Percentiles rank a stretch among this genome's conserved stretches.
These are phyloP conservation scores for Notolepis coatsorum DNA, from an alignment of 2,797 vertebrate species.

Conservation along the genomic window DNA sequence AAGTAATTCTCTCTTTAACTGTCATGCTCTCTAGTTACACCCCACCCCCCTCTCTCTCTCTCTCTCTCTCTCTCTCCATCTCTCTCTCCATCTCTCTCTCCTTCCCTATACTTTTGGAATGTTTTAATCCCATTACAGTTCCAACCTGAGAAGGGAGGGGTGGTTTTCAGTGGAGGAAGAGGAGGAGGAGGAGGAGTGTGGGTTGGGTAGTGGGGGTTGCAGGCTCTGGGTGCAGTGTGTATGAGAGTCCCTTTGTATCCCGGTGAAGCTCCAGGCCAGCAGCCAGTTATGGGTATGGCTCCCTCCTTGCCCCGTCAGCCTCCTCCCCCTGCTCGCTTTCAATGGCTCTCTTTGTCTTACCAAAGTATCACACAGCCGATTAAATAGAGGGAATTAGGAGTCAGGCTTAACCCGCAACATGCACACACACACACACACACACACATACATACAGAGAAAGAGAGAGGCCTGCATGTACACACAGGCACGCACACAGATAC, in stretches of 20 bases:
- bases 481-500: conserved; percentile 26
- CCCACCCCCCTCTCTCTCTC: background rate
- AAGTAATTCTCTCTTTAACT: too few relatives aligned
- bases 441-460: conserved; percentile 11
- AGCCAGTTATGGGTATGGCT: conserved; percentile 67
- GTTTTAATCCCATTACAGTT: conserved; percentile 42
- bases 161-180: conserved; percentile 4
- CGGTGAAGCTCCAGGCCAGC: conserved; percentile 69
- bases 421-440: conserved; percentile 37
- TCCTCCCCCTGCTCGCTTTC: conserved; percentile 57
- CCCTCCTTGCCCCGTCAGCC: conserved; percentile 47
- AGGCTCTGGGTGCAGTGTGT: conserved; percentile 46
- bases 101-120: conserved; percentile 22
- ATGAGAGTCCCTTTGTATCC: conserved; percentile 79
- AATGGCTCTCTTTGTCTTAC: conserved; percentile 84
- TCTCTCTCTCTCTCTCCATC: background rate
- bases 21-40: background rate
- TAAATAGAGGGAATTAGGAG: conserved; percentile 84
- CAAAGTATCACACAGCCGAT: conserved; percentile 85
- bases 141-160: conserved; percentile 31
- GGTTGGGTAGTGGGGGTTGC: conserved; percentile 26
- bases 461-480: too few relatives aligned
- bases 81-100: conserved; percentile 3
- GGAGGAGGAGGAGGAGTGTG: background rate
- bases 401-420: conserved; percentile 70